Evolutionary conservation across 1,140 invertebrate species (phyloP).

Genomic region (Papilio polytes): DNA sequence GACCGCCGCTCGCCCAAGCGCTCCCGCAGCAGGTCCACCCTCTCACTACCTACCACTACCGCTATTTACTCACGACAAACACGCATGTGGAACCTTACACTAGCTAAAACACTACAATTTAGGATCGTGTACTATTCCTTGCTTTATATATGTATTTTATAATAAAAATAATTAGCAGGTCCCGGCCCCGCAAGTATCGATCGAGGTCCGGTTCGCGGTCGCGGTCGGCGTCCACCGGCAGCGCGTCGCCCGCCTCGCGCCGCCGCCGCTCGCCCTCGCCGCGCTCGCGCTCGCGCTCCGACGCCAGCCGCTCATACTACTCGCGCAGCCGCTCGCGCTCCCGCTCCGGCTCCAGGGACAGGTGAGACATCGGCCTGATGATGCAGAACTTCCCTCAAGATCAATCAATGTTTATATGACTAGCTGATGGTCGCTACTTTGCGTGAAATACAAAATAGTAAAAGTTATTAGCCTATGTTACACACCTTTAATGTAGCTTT

Average conservation of each 20-base stretch:
- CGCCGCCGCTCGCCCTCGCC: slow-evolving; percentile 84
- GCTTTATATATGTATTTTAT: not conserved
- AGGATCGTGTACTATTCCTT: not conserved
- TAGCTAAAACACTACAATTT: too few species aligned
- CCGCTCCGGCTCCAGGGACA: slow-evolving; percentile 86
- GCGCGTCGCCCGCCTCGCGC: slow-evolving; percentile 79
- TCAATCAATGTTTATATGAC: too few species aligned
- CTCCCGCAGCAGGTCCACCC: slow-evolving; percentile 76
- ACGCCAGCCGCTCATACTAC: slow-evolving; percentile 82
- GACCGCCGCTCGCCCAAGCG: slow-evolving; percentile 79
- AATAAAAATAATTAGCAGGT: slow-evolving; percentile 58
- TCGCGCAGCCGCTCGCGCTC: slow-evolving; percentile 86
- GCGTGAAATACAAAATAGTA: too few species aligned
- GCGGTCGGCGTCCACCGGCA: slow-evolving; percentile 77
- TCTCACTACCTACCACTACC: not conserved
- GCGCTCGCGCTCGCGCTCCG: slow-evolving; percentile 83
- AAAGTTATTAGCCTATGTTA: too few species aligned
- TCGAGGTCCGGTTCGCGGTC: slow-evolving; percentile 83
- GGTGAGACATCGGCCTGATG: slow-evolving; percentile 52
- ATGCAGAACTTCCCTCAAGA: too few species aligned
- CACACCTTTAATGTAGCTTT: too few species aligned
- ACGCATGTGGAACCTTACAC: not conserved
- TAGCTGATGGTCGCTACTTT: too few species aligned
- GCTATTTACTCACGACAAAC: not conserved
- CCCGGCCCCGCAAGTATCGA: slow-evolving; percentile 81